Percentiles rank a stretch among this genome's conserved stretches.
phyloP scores from a whole-genome alignment of 1,140 invertebrate species.

The Heliconius himera region DNA sequence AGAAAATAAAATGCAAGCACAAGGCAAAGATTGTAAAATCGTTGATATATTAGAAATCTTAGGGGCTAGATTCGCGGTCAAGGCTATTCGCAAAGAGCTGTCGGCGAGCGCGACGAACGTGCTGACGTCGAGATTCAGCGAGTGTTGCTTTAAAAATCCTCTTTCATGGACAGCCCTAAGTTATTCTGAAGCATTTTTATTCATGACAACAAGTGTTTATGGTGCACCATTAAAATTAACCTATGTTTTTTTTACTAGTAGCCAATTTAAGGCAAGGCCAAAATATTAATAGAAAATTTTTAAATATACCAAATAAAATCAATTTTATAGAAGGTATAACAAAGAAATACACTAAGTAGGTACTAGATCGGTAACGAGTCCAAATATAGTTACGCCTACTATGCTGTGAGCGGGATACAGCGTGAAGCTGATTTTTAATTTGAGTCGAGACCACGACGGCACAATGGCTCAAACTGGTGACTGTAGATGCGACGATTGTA shows the following conservation, averaged over 20 bases:
- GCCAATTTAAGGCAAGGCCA: no score
- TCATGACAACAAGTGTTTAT: slow-evolving; percentile 31
- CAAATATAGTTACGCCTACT: no score
- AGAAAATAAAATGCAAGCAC: neutral
- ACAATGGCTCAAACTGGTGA: no score
- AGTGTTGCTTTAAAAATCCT: slow-evolving; percentile 32
- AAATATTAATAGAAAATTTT: no score
- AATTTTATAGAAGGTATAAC: no score
- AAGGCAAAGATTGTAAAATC: neutral
- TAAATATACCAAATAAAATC: no score
- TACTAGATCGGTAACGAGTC: no score
- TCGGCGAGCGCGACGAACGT: slow-evolving; percentile 27
- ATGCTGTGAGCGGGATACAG: no score
- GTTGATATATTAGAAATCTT: slow-evolving; percentile 28
- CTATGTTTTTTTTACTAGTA: neutral
- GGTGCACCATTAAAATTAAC: slow-evolving; percentile 15
- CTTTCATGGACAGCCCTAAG: slow-evolving; percentile 21
- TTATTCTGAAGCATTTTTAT: slow-evolving; percentile 22
- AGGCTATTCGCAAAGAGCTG: slow-evolving; percentile 30
- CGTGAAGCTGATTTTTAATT: no score
- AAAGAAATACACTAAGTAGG: no score
- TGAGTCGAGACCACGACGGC: no score
- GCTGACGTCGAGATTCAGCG: slow-evolving; percentile 23
- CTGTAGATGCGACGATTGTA: no score
- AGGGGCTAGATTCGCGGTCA: slow-evolving; percentile 26